Percentiles rank a stretch among this genome's conserved stretches.
These are phyloP conservation scores for Drosophila virilis DNA, from an alignment of 1,140 invertebrate species.

Conservation along the genomic window DNA sequence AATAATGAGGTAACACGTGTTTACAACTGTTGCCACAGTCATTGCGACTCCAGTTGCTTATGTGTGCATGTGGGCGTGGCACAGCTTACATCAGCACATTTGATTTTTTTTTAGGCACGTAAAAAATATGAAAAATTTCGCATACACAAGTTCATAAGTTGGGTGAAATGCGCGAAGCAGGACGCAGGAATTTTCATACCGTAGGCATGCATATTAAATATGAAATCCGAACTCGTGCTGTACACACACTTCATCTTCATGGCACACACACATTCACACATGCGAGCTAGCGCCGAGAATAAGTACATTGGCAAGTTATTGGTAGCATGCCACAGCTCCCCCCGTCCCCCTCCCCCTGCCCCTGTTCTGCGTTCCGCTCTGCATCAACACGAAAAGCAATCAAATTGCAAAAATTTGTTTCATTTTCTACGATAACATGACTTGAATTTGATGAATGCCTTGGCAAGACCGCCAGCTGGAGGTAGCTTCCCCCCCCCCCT, in stretches of 20 bases:
- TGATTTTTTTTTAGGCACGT: conserved; percentile 64
- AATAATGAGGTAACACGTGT: conserved; percentile 46
- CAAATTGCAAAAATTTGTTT: conserved; percentile 83
- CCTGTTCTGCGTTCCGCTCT: conserved; percentile 19
- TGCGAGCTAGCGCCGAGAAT: neutral
- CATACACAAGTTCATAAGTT: conserved; percentile 70
- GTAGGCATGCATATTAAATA: conserved; percentile 81
- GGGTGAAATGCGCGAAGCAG: conserved; percentile 40
- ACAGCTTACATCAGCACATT: conserved; percentile 33
- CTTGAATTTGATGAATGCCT: conserved; percentile 82
- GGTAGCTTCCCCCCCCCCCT: neutral
- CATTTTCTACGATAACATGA: conserved; percentile 83
- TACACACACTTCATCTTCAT: conserved; percentile 37
- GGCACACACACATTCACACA: conserved; percentile 14
- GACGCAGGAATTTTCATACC: conserved; percentile 17
- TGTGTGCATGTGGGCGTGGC: conserved; percentile 7
- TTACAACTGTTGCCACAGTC: conserved; percentile 44
- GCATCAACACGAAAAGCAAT: conserved; percentile 81
- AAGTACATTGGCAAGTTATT: conserved; percentile 48
- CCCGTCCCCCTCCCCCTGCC: neutral
- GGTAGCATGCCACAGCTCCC: conserved; percentile 6
- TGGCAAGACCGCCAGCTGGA: conserved; percentile 58
- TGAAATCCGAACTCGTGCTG: conserved; percentile 33
- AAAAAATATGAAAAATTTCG: conserved; percentile 78
- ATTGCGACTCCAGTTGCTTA: neutral